These are phyloP conservation scores for Lasius platythorax DNA, from an alignment of 2,888 invertebrate genomes.

Conservation along the genomic window DNA sequence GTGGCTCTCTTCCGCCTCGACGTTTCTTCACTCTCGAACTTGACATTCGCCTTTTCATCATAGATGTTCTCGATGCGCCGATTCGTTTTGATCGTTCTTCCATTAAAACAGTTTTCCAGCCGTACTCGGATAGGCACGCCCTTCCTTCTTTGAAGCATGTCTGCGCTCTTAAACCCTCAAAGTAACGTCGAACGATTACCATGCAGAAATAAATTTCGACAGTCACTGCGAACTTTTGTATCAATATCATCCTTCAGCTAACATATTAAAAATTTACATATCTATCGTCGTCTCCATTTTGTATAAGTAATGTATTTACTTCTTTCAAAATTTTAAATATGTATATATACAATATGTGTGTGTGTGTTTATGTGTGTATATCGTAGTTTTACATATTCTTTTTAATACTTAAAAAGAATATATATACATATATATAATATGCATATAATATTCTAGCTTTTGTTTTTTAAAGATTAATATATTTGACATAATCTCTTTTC, in stretches of 20 bases:
- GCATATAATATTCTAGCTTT: background rate
- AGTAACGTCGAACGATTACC: conserved; percentile 30
- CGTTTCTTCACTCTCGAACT: conserved; percentile 53
- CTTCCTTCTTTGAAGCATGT: conserved; percentile 28
- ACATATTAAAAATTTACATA: conserved; percentile 2
- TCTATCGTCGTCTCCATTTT: background rate
- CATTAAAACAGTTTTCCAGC: conserved; percentile 65
- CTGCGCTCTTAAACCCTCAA: conserved; percentile 28
- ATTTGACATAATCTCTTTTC: background rate
- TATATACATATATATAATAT: background rate
- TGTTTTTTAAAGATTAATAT: background rate
- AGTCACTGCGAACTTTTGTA: conserved; percentile 1
- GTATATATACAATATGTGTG: background rate
- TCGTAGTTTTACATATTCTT: background rate
- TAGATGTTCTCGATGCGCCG: conserved; percentile 21
- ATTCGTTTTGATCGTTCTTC: conserved; percentile 67
- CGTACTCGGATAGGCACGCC: conserved; percentile 27
- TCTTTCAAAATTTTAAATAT: background rate
- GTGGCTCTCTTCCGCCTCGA: conserved; percentile 46
- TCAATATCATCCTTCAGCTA: background rate
- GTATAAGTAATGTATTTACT: background rate
- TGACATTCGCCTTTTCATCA: conserved; percentile 68
- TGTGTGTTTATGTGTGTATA: background rate
- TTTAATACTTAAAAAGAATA: background rate
- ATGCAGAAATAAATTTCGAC: conserved; percentile 23